Percentiles rank a stretch among this genome's conserved stretches.
These are phyloP conservation scores for Festucalex cinctus DNA, from an alignment of 2,113 vertebrate species.

Conservation along the genomic window DNA sequence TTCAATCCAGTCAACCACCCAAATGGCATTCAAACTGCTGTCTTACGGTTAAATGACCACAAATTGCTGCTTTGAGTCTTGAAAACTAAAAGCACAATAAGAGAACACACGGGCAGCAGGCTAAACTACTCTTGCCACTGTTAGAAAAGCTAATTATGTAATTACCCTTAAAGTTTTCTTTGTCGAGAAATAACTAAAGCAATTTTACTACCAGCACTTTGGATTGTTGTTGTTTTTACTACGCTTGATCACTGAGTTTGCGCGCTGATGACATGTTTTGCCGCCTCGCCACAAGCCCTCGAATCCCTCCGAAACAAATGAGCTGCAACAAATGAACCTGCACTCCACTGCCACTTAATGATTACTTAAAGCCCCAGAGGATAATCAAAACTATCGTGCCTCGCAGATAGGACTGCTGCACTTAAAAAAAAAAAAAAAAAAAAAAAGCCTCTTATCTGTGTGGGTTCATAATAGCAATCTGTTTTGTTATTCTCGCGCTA, in stretches of 20 bases:
- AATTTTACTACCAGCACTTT: background rate
- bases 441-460: background rate
- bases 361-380: conserved; percentile 8
- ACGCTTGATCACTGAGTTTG: background rate
- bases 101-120: background rate
- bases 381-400: conserved; percentile 4
- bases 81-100: background rate
- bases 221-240: background rate
- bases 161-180: background rate
- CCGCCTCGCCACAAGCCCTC: background rate
- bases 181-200: background rate
- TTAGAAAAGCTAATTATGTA: background rate
- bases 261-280: background rate
- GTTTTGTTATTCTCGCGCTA: background rate
- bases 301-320: conserved; percentile 2
- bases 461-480: background rate
- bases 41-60: background rate
- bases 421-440: conserved; percentile 2
- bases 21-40: background rate
- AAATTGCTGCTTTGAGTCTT: background rate
- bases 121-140: background rate
- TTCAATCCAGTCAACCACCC: background rate
- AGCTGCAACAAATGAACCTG: conserved; percentile 7
- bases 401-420: conserved; percentile 11
- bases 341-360: conserved; percentile 9